Percentiles rank a stretch among this genome's conserved stretches.
These are phyloP conservation scores for Carlito syrichta DNA, from an alignment of 2,113 vertebrate species.

Conservation along the genomic window DNA sequence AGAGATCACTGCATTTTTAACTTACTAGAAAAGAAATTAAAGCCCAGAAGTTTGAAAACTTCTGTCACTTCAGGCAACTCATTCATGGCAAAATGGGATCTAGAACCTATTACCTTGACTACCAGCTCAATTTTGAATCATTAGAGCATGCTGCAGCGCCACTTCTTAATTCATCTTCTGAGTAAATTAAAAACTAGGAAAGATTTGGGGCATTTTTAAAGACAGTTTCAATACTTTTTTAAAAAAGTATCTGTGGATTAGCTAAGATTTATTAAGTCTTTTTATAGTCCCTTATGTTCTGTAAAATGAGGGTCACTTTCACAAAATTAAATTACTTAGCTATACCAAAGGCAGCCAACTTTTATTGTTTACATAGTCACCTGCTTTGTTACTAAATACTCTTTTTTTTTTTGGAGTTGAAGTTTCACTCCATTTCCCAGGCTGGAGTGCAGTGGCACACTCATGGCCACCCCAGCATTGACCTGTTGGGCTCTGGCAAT, in stretches of 20 bases:
- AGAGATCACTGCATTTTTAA: background rate
- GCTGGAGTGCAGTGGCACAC: too few relatives aligned
- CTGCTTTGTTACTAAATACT: constrained; percentile 36
- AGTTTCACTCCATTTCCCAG: too few relatives aligned
- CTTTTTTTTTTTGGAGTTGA: too few relatives aligned
- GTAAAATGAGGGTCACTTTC: constrained; percentile 29
- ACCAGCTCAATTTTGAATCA: background rate
- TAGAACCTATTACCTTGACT: background rate
- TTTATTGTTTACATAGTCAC: constrained; percentile 36
- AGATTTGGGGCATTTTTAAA: background rate
- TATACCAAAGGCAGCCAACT: constrained; percentile 25
- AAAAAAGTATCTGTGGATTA: background rate
- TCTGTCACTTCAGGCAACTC: background rate
- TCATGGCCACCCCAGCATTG: too few relatives aligned
- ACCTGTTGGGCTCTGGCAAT: too few relatives aligned
- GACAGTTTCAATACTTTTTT: background rate
- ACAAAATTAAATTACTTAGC: constrained; percentile 45
- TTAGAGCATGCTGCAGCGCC: background rate
- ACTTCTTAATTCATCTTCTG: background rate
- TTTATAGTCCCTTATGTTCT: background rate
- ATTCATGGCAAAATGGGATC: background rate
- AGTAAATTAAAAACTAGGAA: background rate
- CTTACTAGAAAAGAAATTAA: background rate
- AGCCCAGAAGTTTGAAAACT: background rate
- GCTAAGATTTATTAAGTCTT: background rate